Evolutionary conservation across 2,888 invertebrate species (phyloP), one percentile per base, ranked within the genome.

Genomic region (Nemurella pictetii): DNA sequence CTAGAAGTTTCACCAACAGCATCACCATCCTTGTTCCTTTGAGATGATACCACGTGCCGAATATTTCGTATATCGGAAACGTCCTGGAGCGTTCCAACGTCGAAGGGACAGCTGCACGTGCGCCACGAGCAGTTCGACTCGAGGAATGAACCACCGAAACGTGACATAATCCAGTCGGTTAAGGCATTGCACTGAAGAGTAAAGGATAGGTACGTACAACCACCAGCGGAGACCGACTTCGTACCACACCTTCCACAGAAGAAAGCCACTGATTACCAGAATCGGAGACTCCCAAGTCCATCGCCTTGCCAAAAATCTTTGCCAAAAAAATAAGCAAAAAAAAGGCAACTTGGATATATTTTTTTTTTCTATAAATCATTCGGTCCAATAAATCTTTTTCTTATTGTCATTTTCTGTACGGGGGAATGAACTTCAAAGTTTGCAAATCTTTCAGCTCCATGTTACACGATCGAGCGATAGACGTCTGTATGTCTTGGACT

Each of bases 371-470:
- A 26, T 20, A 26, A 81, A 35, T 35, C 80, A 81, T 36, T 35
- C 35, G 35, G 29, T 35, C 36, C n/a, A n/a, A 9, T 35, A n/a
- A 35, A 20, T 32, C 5, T 30, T 81, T 36, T 81, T 81, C n/a
- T 81, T 81, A 81, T 81, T 81, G 80, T 81, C 80, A 81, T 81
- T 81, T 75, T 75, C 55, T 55, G 2, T 36, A 81, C 32, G 35
- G 80, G 80, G 80, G 29, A 81, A 36, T 81, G 80, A 81, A 81
- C 80, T 81, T 28, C n/a, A 81, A 35, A 81, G 80, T 81, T 81
- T 81, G 80, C 80, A 81, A 81, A 81, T 81, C 36, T 36, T 29
- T 30, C 27, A 20, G 30, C n/a, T 29, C 80, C 80, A 80, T 80
- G 80, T 26, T 81, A 81, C 80, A 81, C 80, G 80, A 81, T 26